These are phyloP conservation scores for Mormoops blainvillei DNA, from an alignment of 2,113 vertebrate species.

Conservation along the genomic window DNA sequence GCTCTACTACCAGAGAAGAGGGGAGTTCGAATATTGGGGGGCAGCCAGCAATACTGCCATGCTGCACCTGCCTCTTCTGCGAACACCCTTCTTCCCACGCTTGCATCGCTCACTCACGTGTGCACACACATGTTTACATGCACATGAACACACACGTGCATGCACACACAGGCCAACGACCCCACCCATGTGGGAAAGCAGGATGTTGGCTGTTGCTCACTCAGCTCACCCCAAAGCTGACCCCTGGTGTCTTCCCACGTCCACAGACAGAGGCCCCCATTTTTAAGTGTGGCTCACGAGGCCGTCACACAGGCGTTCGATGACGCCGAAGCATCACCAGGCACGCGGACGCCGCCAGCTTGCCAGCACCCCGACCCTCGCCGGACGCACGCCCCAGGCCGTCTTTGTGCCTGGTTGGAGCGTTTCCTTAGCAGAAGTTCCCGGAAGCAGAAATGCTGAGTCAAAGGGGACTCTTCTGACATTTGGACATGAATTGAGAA, in stretches of 20 bases:
- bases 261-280: neutral
- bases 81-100: neutral
- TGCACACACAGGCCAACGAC: too few relatives aligned
- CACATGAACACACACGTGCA: neutral
- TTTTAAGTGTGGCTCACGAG: neutral
- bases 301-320: accelerated
- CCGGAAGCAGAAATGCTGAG: neutral
- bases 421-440: neutral
- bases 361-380: accelerated
- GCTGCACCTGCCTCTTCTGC: accelerated
- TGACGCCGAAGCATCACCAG: accelerated
- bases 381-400: accelerated
- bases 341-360: accelerated
- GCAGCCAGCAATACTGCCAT: neutral
- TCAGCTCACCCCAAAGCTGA: neutral
- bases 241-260: neutral
- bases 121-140: too few relatives aligned
- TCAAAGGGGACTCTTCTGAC: neutral
- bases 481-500: neutral
- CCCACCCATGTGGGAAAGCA: neutral
- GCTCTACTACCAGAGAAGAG: neutral
- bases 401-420: neutral
- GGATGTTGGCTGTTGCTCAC: neutral
- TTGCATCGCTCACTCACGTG: too few relatives aligned
- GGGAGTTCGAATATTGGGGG: neutral